Percentiles rank a stretch among this genome's conserved stretches.
Evolutionary conservation across 2,113 vertebrate genomes (phyloP).

Genomic region (Dasyornis broadbenti): DNA sequence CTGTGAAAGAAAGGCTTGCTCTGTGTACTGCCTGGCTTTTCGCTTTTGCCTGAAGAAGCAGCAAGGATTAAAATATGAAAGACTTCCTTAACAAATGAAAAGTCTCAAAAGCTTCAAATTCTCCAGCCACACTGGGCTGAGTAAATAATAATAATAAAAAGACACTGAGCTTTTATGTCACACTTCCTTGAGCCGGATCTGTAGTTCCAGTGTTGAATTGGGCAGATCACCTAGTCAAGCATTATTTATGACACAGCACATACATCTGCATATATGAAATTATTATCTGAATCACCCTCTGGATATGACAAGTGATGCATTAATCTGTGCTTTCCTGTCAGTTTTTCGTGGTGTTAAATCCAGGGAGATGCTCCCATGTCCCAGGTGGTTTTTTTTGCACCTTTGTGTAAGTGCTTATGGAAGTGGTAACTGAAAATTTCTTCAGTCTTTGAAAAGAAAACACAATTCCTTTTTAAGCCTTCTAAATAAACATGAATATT

Average conservation of each 20-base stretch:
- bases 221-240: background rate
- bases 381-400: background rate
- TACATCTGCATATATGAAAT: background rate
- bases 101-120: background rate
- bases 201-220: background rate
- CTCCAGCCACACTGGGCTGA: background rate
- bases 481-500: background rate
- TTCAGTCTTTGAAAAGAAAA: background rate
- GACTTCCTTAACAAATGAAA: background rate
- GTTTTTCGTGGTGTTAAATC: background rate
- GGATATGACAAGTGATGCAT: background rate
- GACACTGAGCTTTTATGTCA: background rate
- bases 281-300: background rate
- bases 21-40: background rate
- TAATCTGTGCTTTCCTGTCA: background rate
- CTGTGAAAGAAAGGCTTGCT: background rate
- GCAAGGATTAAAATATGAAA: background rate
- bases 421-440: background rate
- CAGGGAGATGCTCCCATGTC: background rate
- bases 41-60: background rate
- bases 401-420: background rate
- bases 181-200: background rate
- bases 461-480: background rate
- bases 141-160: background rate
- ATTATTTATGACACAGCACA: background rate